Evolutionary conservation across 2,888 invertebrate species (phyloP), one percentile per base, ranked within the genome.

Genomic region (Achlya flavicornis): DNA sequence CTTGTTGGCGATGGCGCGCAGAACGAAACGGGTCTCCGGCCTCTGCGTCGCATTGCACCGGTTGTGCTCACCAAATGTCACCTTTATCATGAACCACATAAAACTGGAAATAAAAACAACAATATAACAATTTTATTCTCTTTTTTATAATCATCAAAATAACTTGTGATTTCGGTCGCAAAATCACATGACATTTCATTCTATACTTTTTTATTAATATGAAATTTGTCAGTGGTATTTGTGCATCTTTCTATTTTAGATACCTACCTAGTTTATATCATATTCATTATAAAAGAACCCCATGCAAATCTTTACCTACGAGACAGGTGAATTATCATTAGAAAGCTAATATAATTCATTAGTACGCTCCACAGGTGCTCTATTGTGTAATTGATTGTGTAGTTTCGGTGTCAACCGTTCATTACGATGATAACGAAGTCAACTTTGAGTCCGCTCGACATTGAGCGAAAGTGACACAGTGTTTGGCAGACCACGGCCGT

Each of bases 1-100:
- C 77, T 97, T 96, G 72, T 97, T 97, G 10, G 96, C 95, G 63
- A 96, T 95, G 60, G 97, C 96, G 62, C 97, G 93, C 38, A 97
- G 87, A 58, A 97, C 97, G 84, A 97, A 97, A 73, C 97, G 95
- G 0, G 97, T 96, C 87, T 97, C 97, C 0, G 97, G 96, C 61
- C 96, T 94, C 59, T 89, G 89, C 57, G 96, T 96, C 62, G 96
- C 95, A 77, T 96, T 95, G 89, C 97, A 98, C 59, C 97, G 95
- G 88, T 98, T 96, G 85, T 97, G 97, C 86, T 98, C 98, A 0
- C 97, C 98, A 77, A 98, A 97, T 14, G 97, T 97, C 70, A 97
- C 97, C 89, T 97, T 97, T 85, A 98, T 97, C 97, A 98, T 97
- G 90, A 97, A 97, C 97, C 97, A 97, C 97, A 97, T 97, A 87